phyloP scores from a whole-genome alignment of 2,888 invertebrate genomes.

The Sphaerophoria rueppellii region DNA sequence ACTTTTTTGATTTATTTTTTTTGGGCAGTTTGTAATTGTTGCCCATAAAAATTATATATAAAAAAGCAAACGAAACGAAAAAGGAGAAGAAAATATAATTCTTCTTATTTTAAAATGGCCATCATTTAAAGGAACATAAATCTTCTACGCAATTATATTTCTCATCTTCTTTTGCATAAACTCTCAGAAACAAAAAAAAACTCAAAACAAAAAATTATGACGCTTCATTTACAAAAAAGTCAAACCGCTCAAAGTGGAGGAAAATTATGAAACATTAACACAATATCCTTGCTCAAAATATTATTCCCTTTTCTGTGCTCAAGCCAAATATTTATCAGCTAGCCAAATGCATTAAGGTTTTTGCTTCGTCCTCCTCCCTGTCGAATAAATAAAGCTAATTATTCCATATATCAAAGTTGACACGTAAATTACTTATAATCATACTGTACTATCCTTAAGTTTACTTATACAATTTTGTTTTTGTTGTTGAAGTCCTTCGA shows the following conservation, averaged over 20 bases:
- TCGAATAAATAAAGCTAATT: constrained; percentile 42
- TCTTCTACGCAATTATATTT: background rate
- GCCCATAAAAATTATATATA: background rate
- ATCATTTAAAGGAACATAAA: background rate
- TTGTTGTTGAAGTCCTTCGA: background rate
- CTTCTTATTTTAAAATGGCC: background rate
- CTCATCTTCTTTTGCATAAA: constrained; percentile 36
- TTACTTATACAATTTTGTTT: background rate
- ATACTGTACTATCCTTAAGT: constrained; percentile 33
- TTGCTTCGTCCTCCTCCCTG: background rate
- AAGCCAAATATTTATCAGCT: constrained; percentile 53
- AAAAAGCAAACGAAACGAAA: background rate
- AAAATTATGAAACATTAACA: background rate
- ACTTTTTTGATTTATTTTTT: too few species aligned
- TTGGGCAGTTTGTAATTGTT: background rate
- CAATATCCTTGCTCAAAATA: background rate
- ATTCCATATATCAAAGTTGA: constrained; percentile 66
- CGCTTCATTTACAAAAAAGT: constrained; percentile 38
- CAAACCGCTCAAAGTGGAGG: background rate
- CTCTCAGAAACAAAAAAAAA: background rate
- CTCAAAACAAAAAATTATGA: constrained; percentile 69
- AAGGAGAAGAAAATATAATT: background rate
- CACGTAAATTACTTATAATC: constrained; percentile 66
- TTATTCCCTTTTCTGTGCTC: background rate
- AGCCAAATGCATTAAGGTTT: constrained; percentile 60